Conservation (phyloP, 2,888 invertebrate genomes). For the Eilema griseolum region DNA sequence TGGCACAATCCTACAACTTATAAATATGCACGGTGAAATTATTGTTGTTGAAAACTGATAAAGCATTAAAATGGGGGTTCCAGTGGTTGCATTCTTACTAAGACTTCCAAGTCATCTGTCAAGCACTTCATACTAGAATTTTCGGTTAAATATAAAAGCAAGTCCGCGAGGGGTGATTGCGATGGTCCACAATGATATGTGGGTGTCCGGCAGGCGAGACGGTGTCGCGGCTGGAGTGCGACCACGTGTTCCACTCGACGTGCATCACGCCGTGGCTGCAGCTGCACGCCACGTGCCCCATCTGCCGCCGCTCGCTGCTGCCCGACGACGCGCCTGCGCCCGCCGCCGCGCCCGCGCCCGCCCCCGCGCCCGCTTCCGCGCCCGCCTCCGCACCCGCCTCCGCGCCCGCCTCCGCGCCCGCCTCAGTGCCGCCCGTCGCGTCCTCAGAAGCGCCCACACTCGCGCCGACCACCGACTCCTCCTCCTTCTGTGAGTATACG, state of each 20-base stretch:
- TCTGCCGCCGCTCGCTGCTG: slow-evolving; percentile 91
- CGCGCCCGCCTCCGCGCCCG: slow-evolving; percentile 17
- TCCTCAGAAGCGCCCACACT: not conserved
- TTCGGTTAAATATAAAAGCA: not conserved
- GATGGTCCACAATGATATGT: too few species aligned
- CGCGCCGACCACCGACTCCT: slow-evolving; percentile 16
- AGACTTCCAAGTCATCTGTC: not conserved
- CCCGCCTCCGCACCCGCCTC: slow-evolving; percentile 23
- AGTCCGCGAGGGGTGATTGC: not conserved
- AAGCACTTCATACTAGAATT: too few species aligned
- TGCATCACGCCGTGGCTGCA: slow-evolving; percentile 99
- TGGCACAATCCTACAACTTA: too few species aligned
- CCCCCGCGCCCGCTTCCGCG: slow-evolving; percentile 19
- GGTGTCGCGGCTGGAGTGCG: slow-evolving; percentile 93
- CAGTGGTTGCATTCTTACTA: not conserved
- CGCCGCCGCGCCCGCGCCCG: slow-evolving; percentile 24
- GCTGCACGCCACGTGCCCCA: slow-evolving; percentile 98
- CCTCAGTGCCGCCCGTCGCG: not conserved
- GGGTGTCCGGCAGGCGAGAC: slow-evolving; percentile 85
- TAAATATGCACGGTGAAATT: too few species aligned
- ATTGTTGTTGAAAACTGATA: not conserved
- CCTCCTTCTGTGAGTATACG: not conserved
- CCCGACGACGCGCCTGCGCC: slow-evolving; percentile 51
- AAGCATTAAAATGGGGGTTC: not conserved
- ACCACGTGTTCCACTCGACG: slow-evolving; percentile 96